Evolutionary conservation across 92 coral and sea anemone species (phyloP), one percentile per base, ranked within the genome.

Genomic region (Zoanthus sociatus): DNA sequence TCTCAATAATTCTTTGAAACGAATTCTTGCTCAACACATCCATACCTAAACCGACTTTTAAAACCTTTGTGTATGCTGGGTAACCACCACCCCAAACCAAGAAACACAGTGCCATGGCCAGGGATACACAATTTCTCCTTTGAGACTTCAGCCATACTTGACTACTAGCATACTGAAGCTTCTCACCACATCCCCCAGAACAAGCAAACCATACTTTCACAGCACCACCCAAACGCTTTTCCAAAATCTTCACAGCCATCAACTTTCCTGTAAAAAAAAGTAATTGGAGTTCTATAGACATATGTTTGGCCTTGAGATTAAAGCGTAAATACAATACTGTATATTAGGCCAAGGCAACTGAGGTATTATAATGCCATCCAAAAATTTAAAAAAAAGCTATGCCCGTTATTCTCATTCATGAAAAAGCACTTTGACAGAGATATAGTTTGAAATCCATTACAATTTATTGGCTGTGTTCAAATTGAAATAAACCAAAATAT

Each of bases 11-110:
- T 33, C 64, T 46, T 44, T 63, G 14, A 67, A 77, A 87, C 44
- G 20, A 51, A 61, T 78, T 87, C 11, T 87, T 61, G 1, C 64
- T 16, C 67, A 87, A 64, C 14, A 73, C 32, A 26, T 79, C 71
- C 71, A 79, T 66, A 21, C 90, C 87, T 45, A 87, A 82, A 68
- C 90, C 90, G 47, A 54, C 54, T 14, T 78, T 73, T 18, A 87
- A 58, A 68, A 82, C 73, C 42, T 87, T 87, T 30, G 46, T 33
- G 73, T 86, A 86, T 5, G 21, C 77, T 74, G 89, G 56, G 42
- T 76, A 87, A 11, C 90, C 90, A 78, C 64, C 58, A 81, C 66
- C 66, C 3, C n/a, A 58, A 58, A 58, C 66, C 6, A 58, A 15
- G n/a, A 58, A 58, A 58, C 66, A 58, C 66, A 58, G 66, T 58